A percentile compares a stretch with the other conserved stretches of the same genome.
phyloP scores from a whole-genome alignment of 2,797 vertebrate genomes.

The Melopsittacus undulatus region DNA sequence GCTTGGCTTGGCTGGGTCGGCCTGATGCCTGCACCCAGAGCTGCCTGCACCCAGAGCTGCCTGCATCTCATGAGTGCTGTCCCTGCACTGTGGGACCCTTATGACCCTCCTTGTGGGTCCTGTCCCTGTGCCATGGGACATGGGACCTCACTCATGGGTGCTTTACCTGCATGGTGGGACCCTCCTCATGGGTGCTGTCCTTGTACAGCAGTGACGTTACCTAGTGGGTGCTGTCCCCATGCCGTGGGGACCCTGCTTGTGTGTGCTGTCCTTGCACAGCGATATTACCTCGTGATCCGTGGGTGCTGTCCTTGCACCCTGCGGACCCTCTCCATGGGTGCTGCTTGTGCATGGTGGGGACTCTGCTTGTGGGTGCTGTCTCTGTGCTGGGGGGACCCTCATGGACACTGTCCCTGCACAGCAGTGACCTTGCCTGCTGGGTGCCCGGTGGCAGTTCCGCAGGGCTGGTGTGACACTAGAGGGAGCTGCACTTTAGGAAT shows the following conservation, averaged over 20 bases:
- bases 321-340: not conserved
- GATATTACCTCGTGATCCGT: too few relatives aligned
- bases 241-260: accelerated
- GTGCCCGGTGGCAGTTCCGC: not conserved
- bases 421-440: not conserved
- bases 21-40: not conserved
- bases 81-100: not conserved
- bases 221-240: not conserved
- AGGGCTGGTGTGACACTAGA: not conserved
- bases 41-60: not conserved
- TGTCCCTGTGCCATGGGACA: too few relatives aligned
- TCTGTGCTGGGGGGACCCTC: not conserved
- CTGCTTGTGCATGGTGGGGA: not conserved
- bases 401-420: too few relatives aligned
- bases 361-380: too few relatives aligned
- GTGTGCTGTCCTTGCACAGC: not conserved
- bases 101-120: not conserved
- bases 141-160: not conserved
- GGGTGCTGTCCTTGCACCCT: not conserved
- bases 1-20: not conserved
- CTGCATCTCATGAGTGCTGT: not conserved
- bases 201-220: not conserved
- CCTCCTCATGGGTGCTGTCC: not conserved
- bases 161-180: not conserved
- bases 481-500: not conserved